phyloP scores from a whole-genome alignment of 2,113 vertebrate species.

The Halcyon malimbica region DNA sequence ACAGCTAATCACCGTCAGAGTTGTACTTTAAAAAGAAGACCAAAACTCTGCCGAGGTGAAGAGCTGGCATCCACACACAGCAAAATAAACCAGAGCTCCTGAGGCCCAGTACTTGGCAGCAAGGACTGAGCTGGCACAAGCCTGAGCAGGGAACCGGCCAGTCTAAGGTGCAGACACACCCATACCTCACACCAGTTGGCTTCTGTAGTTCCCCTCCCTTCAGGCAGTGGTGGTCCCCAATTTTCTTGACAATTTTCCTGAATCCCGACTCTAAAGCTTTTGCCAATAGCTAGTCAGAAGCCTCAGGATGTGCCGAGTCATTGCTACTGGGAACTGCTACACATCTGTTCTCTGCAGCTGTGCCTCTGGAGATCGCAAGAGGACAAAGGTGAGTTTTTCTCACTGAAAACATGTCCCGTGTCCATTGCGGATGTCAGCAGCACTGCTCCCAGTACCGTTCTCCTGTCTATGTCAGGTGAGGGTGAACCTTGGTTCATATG shows the following conservation, averaged over 20 bases:
- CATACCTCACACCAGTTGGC: rapidly evolving
- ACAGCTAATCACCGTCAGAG: neutral
- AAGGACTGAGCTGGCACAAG: neutral
- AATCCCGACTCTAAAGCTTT: neutral
- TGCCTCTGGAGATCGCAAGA: neutral
- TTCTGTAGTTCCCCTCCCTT: neutral
- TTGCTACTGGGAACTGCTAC: neutral
- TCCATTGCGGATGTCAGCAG: neutral
- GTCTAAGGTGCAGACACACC: neutral
- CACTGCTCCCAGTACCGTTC: neutral
- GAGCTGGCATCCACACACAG: neutral
- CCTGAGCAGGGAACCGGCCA: neutral
- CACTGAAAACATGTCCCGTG: neutral
- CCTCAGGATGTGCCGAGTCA: neutral
- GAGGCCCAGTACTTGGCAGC: neutral
- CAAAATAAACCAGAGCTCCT: neutral
- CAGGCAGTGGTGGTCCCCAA: neutral
- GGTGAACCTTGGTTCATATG: neutral
- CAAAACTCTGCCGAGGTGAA: neutral
- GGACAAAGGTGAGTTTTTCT: neutral
- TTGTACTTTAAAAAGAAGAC: neutral
- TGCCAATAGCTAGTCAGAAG: neutral
- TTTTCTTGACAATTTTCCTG: neutral
- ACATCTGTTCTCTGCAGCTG: neutral
- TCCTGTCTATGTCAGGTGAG: neutral